phyloP scores from a whole-genome alignment of 2,888 invertebrate genomes.

The Tetragonula carbonaria region DNA sequence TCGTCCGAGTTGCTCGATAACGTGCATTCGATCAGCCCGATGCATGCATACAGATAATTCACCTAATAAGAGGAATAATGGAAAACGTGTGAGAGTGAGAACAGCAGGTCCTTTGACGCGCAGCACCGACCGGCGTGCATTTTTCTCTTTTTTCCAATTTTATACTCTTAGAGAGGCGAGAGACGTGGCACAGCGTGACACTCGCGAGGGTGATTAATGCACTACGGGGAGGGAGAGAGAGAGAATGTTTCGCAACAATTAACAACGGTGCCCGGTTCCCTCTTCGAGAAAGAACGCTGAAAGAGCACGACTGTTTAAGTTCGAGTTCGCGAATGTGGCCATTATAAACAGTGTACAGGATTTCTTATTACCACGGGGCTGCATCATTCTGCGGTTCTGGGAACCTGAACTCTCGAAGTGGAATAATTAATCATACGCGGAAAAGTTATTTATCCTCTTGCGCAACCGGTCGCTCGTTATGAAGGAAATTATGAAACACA shows the following conservation, averaged over 20 bases:
- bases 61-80: not conserved
- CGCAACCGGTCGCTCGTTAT: too few relatives aligned
- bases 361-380: constrained; percentile 29
- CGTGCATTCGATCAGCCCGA: not conserved
- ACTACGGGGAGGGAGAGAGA: not conserved
- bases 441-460: not conserved
- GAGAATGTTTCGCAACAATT: constrained; percentile 46
- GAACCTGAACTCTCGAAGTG: not conserved
- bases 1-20: constrained; percentile 19
- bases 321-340: constrained; percentile 48
- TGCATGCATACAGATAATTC: not conserved
- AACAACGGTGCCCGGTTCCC: constrained; percentile 15
- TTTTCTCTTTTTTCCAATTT: not conserved
- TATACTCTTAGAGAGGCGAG: constrained; percentile 10
- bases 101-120: constrained; percentile 5
- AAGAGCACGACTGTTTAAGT: constrained; percentile 44
- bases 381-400: constrained; percentile 5
- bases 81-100: constrained; percentile 10
- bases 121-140: constrained; percentile 10
- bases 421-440: not conserved
- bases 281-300: constrained; percentile 27
- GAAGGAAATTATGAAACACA: not conserved
- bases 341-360: constrained; percentile 27
- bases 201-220: constrained; percentile 26
- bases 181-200: not conserved